Evolutionary conservation across 2,888 invertebrate genomes (phyloP), one percentile per base, ranked within the genome.

Genomic region (Mythimna vitellina): DNA sequence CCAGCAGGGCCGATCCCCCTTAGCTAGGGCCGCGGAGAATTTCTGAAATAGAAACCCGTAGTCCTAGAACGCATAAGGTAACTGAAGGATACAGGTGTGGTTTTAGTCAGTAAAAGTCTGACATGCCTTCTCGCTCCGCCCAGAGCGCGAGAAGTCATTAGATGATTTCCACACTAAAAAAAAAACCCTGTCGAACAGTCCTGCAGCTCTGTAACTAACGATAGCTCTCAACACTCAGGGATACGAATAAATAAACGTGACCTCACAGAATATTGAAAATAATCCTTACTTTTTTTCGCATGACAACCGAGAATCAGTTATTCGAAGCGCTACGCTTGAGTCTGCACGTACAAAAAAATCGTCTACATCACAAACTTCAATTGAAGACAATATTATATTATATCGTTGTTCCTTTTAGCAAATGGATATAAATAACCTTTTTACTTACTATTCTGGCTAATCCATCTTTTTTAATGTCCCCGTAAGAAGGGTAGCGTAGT

Each of bases 381-480:
- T 61, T 25, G 60, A 73, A 73, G 49, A 73, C 46, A 46, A 46
- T 66, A 29, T 38, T 49, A 51, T 38, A 14, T 61, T 56, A 61
- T 7, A 49, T 49, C 14, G 12, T 32, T 54, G 51, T 25, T 38
- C 10, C 35, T 73, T 58, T 63, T 17, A 25, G 7, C 8, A 22
- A 73, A 51, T 35, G 6, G 17, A 49, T 61, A 46, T 54, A 62
- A 32, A 61, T 54, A 65, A 12, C 60, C 46, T 46, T 46, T 49
- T 49, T 42, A 9, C 12, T 46, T 46, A 63, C 29, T 61, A 62
- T 61, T 71, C 6, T 20, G 2, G 6, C 7, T n/a, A 66, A 60
- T 75, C 22, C 46, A 63, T 66, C n/a, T 42, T 42, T 12, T 46
- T 1, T 53, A 53, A 58, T 53, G 22, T 1, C 9, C n/a, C 3